Conservation (phyloP, 2,113 vertebrate species). For the Tupaia tana region DNA sequence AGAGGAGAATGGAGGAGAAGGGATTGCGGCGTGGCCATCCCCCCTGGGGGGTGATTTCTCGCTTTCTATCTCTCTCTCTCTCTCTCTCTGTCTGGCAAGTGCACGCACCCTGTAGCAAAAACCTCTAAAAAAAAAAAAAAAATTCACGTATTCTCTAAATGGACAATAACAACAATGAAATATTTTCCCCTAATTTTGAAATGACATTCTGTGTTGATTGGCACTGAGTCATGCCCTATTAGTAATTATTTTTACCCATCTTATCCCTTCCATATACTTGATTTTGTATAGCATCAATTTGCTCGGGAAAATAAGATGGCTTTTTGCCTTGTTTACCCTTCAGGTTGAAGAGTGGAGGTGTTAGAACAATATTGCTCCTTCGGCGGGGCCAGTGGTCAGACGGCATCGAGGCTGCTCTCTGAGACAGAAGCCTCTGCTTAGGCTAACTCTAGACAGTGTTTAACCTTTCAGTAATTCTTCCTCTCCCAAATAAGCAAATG, state of each 20-base stretch:
- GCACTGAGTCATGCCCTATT: not conserved
- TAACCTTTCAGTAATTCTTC: conserved; percentile 75
- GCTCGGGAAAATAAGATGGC: conserved; percentile 37
- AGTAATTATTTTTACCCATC: conserved; percentile 26
- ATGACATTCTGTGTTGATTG: conserved; percentile 5
- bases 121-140: too few relatives aligned
- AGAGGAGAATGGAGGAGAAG: too few relatives aligned
- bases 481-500: conserved; percentile 56
- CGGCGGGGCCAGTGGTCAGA: not conserved
- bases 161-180: conserved; percentile 46
- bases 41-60: too few relatives aligned
- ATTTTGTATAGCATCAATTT: conserved; percentile 39
- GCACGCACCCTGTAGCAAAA: too few relatives aligned
- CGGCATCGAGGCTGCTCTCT: not conserved
- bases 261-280: not conserved
- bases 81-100: too few relatives aligned
- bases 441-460: conserved; percentile 52
- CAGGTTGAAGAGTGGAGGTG: not conserved
- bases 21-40: too few relatives aligned
- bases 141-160: not conserved
- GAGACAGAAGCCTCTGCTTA: conserved; percentile 41
- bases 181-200: conserved; percentile 7
- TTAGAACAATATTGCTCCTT: not conserved
- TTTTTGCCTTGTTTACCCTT: conserved; percentile 52
- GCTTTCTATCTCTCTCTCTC: too few relatives aligned